Conservation (phyloP, 2,797 vertebrate species). For the Pogoniulus pusillus region DNA sequence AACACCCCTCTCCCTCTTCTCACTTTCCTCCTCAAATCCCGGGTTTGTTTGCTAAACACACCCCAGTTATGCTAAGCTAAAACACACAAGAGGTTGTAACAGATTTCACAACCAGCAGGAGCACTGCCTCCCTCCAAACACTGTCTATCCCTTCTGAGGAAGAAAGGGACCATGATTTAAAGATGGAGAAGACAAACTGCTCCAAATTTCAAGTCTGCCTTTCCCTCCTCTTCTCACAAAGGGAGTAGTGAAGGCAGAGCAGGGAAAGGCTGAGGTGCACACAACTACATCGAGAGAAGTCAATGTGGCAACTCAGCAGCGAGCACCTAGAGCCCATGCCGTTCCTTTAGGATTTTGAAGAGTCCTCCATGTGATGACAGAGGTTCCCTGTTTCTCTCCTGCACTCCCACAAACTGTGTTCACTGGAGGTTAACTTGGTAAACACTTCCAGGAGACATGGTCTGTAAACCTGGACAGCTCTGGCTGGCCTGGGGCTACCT, state of each 20-base stretch:
- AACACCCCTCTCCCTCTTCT: neutral
- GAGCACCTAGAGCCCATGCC: neutral
- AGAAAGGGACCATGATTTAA: neutral
- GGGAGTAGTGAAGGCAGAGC: neutral
- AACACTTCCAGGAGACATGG: neutral
- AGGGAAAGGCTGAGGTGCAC: neutral
- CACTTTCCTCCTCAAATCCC: neutral
- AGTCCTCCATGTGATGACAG: neutral
- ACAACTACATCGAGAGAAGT: rapidly evolving
- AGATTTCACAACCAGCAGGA: neutral
- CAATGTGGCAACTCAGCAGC: rapidly evolving
- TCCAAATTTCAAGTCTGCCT: neutral
- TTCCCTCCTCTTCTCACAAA: neutral
- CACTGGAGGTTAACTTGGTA: neutral
- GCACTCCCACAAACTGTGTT: neutral
- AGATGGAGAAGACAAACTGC: neutral
- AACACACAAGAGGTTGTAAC: neutral
- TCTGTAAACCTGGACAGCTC: conserved; percentile 8
- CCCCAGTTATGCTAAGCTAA: neutral
- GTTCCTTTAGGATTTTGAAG: neutral
- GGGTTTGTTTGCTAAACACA: neutral
- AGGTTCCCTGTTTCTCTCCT: conserved; percentile 1
- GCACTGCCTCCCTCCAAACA: neutral
- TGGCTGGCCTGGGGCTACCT: neutral
- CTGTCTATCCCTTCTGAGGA: neutral